phyloP scores from a whole-genome alignment of 2,888 invertebrate species.

The Cyclophora albipunctata region DNA sequence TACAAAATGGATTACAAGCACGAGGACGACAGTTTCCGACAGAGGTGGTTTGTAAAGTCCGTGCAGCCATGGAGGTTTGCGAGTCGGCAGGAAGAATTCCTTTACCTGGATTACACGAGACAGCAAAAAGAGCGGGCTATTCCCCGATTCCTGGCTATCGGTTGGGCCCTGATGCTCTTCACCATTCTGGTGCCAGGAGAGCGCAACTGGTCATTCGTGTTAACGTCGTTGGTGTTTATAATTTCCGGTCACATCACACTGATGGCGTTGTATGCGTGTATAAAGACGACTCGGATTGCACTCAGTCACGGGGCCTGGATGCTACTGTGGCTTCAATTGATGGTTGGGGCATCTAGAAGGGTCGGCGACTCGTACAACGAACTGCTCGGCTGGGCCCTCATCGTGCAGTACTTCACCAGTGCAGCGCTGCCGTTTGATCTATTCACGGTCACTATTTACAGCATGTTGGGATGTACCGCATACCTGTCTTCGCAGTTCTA shows the following conservation, averaged over 20 bases:
- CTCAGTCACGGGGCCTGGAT: conserved; percentile 81
- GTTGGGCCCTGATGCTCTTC: conserved; percentile 50
- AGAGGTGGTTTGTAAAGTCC: conserved; percentile 17
- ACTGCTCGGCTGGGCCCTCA: conserved; percentile 83
- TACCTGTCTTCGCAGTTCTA: conserved; percentile 56
- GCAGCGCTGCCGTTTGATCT: conserved; percentile 81
- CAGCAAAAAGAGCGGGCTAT: conserved; percentile 58
- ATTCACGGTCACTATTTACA: conserved; percentile 44
- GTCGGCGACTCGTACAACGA: conserved; percentile 72
- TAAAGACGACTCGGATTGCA: conserved; percentile 57
- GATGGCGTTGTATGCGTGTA: conserved; percentile 35
- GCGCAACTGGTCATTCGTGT: conserved; percentile 45
- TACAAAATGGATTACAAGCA: too few relatives aligned
- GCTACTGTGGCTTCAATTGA: conserved; percentile 64
- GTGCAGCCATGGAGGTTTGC: conserved; percentile 59
- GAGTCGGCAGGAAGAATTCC: conserved; percentile 52
- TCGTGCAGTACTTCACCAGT: conserved; percentile 83
- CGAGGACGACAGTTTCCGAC: too few relatives aligned
- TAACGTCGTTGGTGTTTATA: conserved; percentile 36
- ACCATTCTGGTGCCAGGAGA: conserved; percentile 59
- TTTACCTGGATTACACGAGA: conserved; percentile 56
- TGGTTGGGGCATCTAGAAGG: conserved; percentile 63
- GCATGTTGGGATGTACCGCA: conserved; percentile 38
- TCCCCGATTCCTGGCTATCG: conserved; percentile 50
- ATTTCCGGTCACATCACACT: conserved; percentile 39